These are phyloP conservation scores for Semnornis frantzii DNA, from an alignment of 2,113 vertebrate species.

Conservation along the genomic window DNA sequence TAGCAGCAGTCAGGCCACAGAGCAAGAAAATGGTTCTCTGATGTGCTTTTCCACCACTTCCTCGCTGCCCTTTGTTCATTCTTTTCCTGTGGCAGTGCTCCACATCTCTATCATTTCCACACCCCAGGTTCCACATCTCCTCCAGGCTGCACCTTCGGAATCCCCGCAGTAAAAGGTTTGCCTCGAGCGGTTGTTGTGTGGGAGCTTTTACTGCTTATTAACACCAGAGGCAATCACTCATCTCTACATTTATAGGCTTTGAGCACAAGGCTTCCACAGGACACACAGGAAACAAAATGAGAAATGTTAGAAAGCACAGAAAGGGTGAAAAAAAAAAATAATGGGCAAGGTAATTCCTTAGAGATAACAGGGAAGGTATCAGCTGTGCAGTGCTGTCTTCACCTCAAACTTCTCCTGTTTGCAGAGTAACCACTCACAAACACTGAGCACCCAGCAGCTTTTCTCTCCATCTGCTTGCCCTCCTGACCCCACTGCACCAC, in stretches of 20 bases:
- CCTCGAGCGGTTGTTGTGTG: background rate
- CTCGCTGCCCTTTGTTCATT: background rate
- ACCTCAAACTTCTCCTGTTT: background rate
- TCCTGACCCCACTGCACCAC: background rate
- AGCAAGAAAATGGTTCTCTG: constrained; percentile 32
- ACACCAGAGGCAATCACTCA: background rate
- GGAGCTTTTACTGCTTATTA: background rate
- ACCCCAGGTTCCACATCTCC: background rate
- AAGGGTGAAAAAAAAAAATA: background rate
- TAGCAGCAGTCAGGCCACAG: constrained; percentile 14
- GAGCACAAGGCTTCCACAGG: background rate
- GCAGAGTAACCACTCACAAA: background rate
- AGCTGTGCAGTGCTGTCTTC: background rate
- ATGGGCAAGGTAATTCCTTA: background rate
- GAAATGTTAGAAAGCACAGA: background rate
- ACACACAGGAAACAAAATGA: background rate
- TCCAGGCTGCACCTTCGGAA: background rate
- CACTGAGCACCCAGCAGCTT: background rate
- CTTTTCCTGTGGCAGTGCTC: constrained; percentile 5
- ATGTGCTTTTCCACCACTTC: constrained; percentile 34
- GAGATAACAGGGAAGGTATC: background rate
- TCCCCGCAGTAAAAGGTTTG: background rate
- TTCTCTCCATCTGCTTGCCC: background rate
- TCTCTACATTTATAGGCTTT: background rate
- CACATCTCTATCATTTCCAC: background rate